Percentiles rank a stretch among this genome's conserved stretches.
phyloP scores from a whole-genome alignment of 2,113 vertebrate species.

The Peucedramus taeniatus region DNA sequence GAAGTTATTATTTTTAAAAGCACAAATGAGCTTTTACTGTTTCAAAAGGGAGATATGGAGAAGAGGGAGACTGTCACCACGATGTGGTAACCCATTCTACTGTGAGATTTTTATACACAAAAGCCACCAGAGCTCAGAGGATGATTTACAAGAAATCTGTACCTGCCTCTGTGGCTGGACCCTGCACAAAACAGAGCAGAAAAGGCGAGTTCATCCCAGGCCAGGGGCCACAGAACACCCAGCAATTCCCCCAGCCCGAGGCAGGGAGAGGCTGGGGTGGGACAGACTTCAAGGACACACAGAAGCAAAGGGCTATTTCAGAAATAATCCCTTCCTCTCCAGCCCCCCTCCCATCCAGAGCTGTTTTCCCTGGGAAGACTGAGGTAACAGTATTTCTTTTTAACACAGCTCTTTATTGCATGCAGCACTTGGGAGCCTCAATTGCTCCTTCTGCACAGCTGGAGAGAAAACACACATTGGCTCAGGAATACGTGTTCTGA shows the following conservation, averaged over 20 bases:
- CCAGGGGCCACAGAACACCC: not conserved
- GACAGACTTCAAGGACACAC: not conserved
- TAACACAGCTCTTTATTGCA: not conserved
- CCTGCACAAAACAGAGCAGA: not conserved
- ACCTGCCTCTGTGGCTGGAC: not conserved
- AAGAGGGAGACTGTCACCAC: not conserved
- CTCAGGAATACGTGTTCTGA: rapidly evolving
- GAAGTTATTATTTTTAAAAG: not conserved
- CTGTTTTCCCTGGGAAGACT: not conserved
- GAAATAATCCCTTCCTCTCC: not conserved
- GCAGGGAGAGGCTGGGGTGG: not conserved
- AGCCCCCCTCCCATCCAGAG: not conserved
- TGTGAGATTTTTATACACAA: not conserved
- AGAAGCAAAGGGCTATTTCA: not conserved
- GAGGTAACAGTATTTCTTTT: not conserved
- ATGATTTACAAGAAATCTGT: not conserved
- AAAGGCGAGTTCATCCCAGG: not conserved
- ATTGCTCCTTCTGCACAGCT: not conserved
- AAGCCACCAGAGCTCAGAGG: not conserved
- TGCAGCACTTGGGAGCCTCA: not conserved
- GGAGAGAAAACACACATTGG: not conserved
- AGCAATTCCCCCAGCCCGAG: not conserved
- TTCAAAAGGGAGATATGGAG: not conserved
- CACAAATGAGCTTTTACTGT: not conserved
- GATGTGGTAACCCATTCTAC: not conserved